These are phyloP conservation scores for Drosophila lowei DNA, from an alignment of 1,140 invertebrate species.

Conservation along the genomic window DNA sequence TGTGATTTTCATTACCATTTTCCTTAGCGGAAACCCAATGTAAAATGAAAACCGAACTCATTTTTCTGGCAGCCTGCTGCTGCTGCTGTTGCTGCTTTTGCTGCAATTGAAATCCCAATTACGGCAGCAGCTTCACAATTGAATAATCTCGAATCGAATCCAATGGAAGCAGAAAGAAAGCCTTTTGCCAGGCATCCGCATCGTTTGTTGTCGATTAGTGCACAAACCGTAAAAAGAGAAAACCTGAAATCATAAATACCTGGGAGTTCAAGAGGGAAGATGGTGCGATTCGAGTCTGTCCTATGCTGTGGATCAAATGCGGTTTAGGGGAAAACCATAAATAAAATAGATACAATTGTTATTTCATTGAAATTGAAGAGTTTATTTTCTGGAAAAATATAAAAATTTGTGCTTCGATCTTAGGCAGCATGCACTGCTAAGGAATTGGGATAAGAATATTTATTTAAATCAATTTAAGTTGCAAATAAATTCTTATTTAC, in stretches of 20 bases:
- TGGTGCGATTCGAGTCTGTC: too few species aligned
- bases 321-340: too few species aligned
- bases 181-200: background rate
- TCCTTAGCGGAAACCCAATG: constrained; percentile 17
- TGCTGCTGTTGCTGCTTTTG: constrained; percentile 4
- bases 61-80: background rate
- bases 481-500: too few species aligned
- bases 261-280: constrained; percentile 13
- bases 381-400: too few species aligned
- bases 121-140: constrained; percentile 29
- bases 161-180: background rate
- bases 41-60: constrained; percentile 15
- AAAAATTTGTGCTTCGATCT: too few species aligned
- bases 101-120: constrained; percentile 48
- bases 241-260: constrained; percentile 27
- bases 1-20: constrained; percentile 7
- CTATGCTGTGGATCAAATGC: too few species aligned
- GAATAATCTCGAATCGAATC: constrained; percentile 19
- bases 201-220: constrained; percentile 37
- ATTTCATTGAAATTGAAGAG: too few species aligned
- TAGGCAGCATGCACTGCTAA: too few species aligned
- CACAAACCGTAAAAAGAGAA: constrained; percentile 16
- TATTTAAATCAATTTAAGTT: too few species aligned
- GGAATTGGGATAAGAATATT: too few species aligned
- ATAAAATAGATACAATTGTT: too few species aligned